These are phyloP conservation scores for Acridotheres tristis DNA, from an alignment of 2,797 vertebrate species.

Conservation along the genomic window DNA sequence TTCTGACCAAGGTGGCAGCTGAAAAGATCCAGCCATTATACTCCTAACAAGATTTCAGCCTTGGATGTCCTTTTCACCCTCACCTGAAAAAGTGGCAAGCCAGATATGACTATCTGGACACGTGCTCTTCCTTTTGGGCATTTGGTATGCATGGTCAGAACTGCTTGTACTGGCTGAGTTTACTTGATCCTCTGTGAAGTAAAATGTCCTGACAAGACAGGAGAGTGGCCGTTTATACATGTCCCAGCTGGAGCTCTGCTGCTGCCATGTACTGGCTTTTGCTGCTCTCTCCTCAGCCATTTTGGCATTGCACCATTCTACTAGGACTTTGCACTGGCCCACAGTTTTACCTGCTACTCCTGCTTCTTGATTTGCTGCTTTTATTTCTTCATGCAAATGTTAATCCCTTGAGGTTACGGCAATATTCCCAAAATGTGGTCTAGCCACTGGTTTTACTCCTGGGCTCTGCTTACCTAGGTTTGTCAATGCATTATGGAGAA, in stretches of 20 bases:
- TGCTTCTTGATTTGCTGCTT: not conserved
- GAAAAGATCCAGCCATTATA: not conserved
- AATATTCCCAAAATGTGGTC: not conserved
- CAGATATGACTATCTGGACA: conserved; percentile 31
- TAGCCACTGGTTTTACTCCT: not conserved
- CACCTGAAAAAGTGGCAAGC: not conserved
- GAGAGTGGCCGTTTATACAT: not conserved
- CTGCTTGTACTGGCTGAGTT: conserved; percentile 1
- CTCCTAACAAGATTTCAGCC: conserved; percentile 1
- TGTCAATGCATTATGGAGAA: not conserved
- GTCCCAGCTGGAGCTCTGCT: not conserved
- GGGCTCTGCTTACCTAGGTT: not conserved
- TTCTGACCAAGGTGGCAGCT: not conserved
- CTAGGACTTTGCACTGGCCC: not conserved
- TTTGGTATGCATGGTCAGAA: not conserved
- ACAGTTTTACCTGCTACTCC: not conserved
- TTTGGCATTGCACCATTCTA: not conserved
- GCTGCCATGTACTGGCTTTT: not conserved
- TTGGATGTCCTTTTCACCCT: conserved; percentile 8
- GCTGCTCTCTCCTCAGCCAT: not conserved
- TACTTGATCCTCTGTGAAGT: not conserved
- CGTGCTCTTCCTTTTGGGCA: not conserved
- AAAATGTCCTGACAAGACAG: not conserved
- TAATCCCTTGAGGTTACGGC: not conserved
- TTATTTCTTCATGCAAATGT: not conserved